phyloP scores from a whole-genome alignment of 2,797 vertebrate species.

The Ispidina lecontei region DNA sequence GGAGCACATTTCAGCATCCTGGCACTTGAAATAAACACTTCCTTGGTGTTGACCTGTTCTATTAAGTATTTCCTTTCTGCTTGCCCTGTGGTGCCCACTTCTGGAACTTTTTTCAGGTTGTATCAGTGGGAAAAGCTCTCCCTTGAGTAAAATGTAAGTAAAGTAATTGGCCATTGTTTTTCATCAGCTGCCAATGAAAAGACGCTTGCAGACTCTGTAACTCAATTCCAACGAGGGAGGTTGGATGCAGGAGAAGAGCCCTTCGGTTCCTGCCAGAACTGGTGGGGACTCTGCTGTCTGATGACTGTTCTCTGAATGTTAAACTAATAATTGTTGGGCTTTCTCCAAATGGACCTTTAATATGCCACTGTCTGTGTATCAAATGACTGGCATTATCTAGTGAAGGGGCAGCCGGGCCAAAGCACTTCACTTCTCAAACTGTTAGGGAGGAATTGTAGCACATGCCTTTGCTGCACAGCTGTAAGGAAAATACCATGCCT shows the following conservation, averaged over 20 bases:
- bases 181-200: background rate
- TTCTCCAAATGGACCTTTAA: background rate
- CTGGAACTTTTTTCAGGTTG: background rate
- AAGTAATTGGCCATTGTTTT: slow-evolving; percentile 18
- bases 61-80: background rate
- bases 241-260: background rate
- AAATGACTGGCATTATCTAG: background rate
- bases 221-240: slow-evolving; percentile 17
- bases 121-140: background rate
- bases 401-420: background rate
- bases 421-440: background rate
- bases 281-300: background rate
- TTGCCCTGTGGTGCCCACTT: background rate
- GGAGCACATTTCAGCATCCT: background rate
- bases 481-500: background rate
- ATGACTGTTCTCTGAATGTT: slow-evolving; percentile 13
- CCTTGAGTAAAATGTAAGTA: slow-evolving; percentile 1
- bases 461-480: background rate
- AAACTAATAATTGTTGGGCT: slow-evolving; percentile 26
- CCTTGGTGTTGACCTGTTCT: background rate
- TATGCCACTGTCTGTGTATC: background rate
- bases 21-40: background rate
- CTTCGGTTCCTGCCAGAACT: slow-evolving; percentile 1
- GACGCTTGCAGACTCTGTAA: background rate
- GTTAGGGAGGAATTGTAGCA: background rate